Evolutionary conservation across 2,888 invertebrate species (phyloP), one percentile per base, ranked within the genome.

Genomic region (Pedicia rivosa): DNA sequence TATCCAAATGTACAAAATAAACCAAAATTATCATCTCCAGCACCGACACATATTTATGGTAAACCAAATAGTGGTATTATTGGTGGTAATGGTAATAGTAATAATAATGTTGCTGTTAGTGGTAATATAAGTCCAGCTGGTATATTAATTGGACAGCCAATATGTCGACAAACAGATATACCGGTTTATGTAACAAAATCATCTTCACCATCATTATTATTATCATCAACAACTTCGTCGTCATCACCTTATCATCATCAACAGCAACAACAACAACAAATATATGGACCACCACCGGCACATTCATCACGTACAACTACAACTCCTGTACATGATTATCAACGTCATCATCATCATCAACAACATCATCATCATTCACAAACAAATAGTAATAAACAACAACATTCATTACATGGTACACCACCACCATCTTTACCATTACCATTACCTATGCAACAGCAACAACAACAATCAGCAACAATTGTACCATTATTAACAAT

Each of bases 11-110:
- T 25, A 40, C 47, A 17, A 57, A 63, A 46, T 55, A 61, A 38
- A 57, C 67, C 72, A 13, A 76, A 77, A 61, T 80, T 80, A 31
- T 79, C 78, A 49, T 78, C 78, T 52, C 81, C 81, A 2, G 79
- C 80, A 38, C 80, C 81, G 31, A 76, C 44, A 7, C 46, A 47
- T 38, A 44, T 47, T 22, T 47, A 47, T 32, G 46, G 46, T 1
- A 56, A 63, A 12, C 44, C 47, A 15, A n/a, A n/a, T n/a, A n/a
- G n/a, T n/a, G n/a, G n/a, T n/a, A n/a, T n/a, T n/a, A n/a, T n/a
- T n/a, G n/a, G n/a, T n/a, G n/a, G n/a, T n/a, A n/a, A n/a, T n/a
- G n/a, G n/a, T n/a, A n/a, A n/a, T n/a, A n/a, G n/a, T n/a, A n/a
- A n/a, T n/a, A n/a, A n/a, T n/a, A n/a, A n/a, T n/a, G n/a, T n/a